Evolutionary conservation across 1,140 invertebrate species (phyloP).

Genomic region (Drosophila murphyi): DNA sequence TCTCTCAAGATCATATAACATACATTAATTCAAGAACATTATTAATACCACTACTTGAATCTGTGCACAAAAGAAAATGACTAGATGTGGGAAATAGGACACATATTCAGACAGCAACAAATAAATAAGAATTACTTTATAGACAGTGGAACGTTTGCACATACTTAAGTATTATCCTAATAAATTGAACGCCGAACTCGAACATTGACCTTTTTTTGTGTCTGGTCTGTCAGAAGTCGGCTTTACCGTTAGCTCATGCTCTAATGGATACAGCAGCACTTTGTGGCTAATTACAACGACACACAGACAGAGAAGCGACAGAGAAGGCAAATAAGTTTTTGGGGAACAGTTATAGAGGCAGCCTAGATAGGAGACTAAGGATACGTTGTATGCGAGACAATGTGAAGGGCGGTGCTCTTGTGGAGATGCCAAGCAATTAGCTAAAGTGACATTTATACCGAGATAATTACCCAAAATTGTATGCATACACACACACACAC

Average conservation of each 20-base stretch:
- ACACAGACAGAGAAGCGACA: constrained; percentile 24
- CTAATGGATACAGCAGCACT: constrained; percentile 39
- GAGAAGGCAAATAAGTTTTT: too few relatives aligned
- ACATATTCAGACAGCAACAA: not conserved
- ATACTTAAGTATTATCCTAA: constrained; percentile 28
- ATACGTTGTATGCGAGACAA: constrained; percentile 10
- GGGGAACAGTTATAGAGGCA: not conserved
- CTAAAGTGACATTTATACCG: constrained; percentile 70
- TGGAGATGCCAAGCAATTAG: constrained; percentile 59
- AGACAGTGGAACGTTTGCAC: constrained; percentile 13
- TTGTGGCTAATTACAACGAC: constrained; percentile 63
- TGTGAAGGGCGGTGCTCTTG: not conserved
- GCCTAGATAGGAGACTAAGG: not conserved
- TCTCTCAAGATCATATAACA: too few relatives aligned
- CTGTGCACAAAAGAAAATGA: not conserved
- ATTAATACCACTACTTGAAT: not conserved
- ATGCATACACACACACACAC: constrained; percentile 23
- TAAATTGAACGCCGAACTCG: constrained; percentile 15
- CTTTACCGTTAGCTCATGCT: constrained; percentile 13
- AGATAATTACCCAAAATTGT: constrained; percentile 69
- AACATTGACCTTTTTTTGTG: constrained; percentile 33
- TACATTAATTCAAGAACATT: too few relatives aligned
- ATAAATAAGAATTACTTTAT: not conserved
- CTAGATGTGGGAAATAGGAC: not conserved
- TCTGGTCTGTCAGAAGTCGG: constrained; percentile 29